Percentiles rank a stretch among this genome's conserved stretches.
phyloP scores from a whole-genome alignment of 2,797 vertebrate genomes.

The Cephalopachus bancanus region DNA sequence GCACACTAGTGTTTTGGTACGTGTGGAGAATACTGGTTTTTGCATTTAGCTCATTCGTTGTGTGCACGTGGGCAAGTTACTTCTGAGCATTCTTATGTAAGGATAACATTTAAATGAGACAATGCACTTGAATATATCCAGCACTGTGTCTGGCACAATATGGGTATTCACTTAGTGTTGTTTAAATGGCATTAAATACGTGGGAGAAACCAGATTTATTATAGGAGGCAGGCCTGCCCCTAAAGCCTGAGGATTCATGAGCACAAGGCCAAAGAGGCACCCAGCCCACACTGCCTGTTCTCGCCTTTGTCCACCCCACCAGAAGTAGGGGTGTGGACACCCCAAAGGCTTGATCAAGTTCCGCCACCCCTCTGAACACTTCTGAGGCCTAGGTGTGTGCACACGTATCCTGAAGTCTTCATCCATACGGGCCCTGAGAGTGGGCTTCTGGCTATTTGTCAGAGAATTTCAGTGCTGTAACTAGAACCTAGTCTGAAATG shows the following conservation, averaged over 20 bases:
- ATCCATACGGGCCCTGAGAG: too few species aligned
- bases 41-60: neutral
- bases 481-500: neutral
- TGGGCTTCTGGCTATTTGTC: neutral
- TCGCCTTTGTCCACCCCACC: neutral
- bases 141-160: neutral
- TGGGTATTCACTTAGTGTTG: neutral
- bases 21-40: neutral
- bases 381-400: neutral
- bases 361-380: neutral
- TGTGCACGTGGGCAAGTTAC: neutral
- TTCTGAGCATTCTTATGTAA: neutral
- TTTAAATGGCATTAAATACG: neutral
- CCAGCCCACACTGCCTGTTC: neutral
- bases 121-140: slow-evolving; percentile 40
- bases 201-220: neutral
- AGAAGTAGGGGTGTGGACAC: neutral
- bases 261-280: neutral
- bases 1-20: neutral
- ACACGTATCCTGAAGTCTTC: neutral
- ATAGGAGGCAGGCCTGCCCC: neutral
- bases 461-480: neutral
- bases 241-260: neutral
- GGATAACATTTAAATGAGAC: slow-evolving; percentile 14
- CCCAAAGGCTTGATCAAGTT: neutral